Conservation (phyloP, 2,113 vertebrate genomes). For the Microcebus griseorufus region DNA sequence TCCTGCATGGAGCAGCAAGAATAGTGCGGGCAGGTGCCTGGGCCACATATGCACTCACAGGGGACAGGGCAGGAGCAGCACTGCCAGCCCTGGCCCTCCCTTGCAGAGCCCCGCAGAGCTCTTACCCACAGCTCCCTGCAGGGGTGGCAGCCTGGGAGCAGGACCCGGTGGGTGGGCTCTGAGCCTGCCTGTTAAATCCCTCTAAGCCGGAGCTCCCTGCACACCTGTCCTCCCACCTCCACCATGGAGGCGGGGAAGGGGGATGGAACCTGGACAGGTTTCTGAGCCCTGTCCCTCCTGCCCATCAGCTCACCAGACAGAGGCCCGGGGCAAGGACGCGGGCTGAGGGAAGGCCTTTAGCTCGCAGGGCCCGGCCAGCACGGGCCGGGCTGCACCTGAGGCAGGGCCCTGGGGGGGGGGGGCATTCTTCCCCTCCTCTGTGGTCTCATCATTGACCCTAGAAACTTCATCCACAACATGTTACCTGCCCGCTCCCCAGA, state of each 20-base stretch:
- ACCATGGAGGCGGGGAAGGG: accelerated
- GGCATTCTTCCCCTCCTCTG: neutral
- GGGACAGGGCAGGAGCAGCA: neutral
- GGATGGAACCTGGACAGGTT: neutral
- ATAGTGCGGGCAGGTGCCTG: neutral
- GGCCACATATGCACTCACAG: neutral
- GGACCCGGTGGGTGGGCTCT: neutral
- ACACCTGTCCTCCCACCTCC: neutral
- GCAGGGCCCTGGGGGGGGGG: neutral
- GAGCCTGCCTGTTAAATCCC: neutral
- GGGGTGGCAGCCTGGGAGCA: neutral
- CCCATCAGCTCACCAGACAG: neutral
- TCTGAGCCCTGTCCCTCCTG: neutral
- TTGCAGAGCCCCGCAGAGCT: neutral
- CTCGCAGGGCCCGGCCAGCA: neutral
- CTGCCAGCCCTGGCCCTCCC: neutral
- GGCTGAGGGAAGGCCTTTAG: neutral
- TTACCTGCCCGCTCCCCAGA: neutral
- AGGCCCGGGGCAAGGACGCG: accelerated
- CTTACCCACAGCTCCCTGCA: accelerated
- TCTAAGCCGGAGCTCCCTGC: neutral
- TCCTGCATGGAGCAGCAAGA: neutral
- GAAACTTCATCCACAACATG: neutral
- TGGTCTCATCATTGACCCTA: neutral
- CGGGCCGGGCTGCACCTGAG: neutral